Base-by-base conservation (phyloP, 2,888 invertebrate genomes). In the Cosmia pyralina region DNA sequence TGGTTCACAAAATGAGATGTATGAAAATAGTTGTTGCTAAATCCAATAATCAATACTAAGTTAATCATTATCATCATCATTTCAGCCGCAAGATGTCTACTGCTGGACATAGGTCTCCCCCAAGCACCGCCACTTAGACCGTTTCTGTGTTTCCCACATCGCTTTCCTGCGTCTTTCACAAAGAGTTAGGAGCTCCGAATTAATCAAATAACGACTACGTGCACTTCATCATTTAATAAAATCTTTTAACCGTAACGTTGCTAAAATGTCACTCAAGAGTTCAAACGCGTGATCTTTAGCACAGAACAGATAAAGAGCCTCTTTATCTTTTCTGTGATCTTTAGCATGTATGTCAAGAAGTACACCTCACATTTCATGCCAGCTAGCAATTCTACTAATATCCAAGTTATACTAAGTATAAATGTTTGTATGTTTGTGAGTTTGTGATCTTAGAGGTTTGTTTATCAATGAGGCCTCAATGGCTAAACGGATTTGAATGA, bases 311-410 rank as follows among this genome's bases (percentile, higher is more conserved):
- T n/a, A n/a, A n/a, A n/a, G n/a, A n/a, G n/a, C n/a, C n/a, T n/a
- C n/a, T n/a, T n/a, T n/a, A n/a, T n/a, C n/a, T n/a, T n/a, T n/a
- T n/a, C n/a, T n/a, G n/a, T n/a, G 52, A 58, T 57, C 34, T 19
- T 44, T 67, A 11, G 34, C 41, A 41, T 4, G 2, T 68, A 58
- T 66, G 77, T 69, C 68, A 55, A 65, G 52, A 52, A 13, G 55
- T 53, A 65, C 77, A 68, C 52, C 53, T 71, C 28, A 57, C 63
- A 66, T 71, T 62, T 71, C 57, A 58, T 68, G 44, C 13, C 41
- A 50, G n/a, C 6, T 6, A 50, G 53, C 48, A 62, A 59, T 67
- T 34, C 22, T 52, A 53, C 3, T n/a, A 69, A 69, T 44, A 38
- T n/a, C 4, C 2, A n/a, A 41, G 1, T 57, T 19, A 41, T 41